Base-by-base conservation (phyloP, 2,113 vertebrate species). In the Campylomormyrus tamandua region DNA sequence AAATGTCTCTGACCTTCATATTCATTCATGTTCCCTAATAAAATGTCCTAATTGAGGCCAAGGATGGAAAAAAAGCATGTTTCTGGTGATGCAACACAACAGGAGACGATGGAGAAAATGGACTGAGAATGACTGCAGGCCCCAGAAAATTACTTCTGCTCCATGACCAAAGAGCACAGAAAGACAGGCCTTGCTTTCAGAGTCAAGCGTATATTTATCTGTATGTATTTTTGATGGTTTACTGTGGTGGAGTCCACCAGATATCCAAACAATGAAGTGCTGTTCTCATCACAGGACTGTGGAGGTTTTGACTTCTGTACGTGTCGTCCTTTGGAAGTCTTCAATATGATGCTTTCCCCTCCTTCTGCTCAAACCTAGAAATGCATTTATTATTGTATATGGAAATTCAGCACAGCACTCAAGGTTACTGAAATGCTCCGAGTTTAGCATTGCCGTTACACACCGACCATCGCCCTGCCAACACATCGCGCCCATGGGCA, bases 21-120 rank as follows among this genome's bases (percentile, higher is more conserved):
- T 45, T 90, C 87, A 83, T 53, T 90, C 27, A 62, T 53, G 62
- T 52, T 74, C 83, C 86, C 83, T 53, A 66, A 56, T 42, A 19
- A 11, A 86, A 89, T n/a, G 89, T 90, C 89, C 86, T 91, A 85
- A 92, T 90, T 91, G 89, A 70, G 39, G 56, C 90, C 90, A 87
- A 31, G 31, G 27, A 35, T 77, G 15, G 35, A 3, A 21, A 21
- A 27, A 87, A 15, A 66, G 9, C 24, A 66, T 24, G n/a, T 83
- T 90, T 77, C 74, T 10, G 21, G 89, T 86, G 27, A 31, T 80
- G n/a, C 70, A 89, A 89, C 89, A 86, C 88, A 87, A 90, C 62
- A 10, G 80, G 77, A 19, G 77, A 45, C 0, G 39, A 80, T 13
- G 39, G 35, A 46, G 80, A 35, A 48, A 48, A 84, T 10, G 42